phyloP scores from a whole-genome alignment of 2,113 vertebrate genomes.

The Podarcis raffonei region DNA sequence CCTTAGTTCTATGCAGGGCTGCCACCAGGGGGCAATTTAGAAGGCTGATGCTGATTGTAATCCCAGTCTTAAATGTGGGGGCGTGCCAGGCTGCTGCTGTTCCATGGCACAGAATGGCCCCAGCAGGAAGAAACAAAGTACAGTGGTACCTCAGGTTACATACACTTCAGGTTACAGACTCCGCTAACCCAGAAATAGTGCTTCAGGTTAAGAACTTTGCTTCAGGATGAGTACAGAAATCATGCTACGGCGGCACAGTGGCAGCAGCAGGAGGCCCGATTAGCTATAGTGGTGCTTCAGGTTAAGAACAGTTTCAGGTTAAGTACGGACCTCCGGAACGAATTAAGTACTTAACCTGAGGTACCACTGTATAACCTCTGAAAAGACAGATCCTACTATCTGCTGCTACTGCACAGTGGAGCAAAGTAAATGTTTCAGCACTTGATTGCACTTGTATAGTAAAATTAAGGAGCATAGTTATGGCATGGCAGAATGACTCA shows the following conservation, averaged over 20 bases:
- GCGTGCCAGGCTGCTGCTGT: not conserved
- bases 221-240: too few relatives aligned
- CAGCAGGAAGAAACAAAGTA: not conserved
- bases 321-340: too few relatives aligned
- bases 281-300: too few relatives aligned
- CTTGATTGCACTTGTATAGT: not conserved
- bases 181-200: too few relatives aligned
- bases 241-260: too few relatives aligned
- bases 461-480: not conserved
- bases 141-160: too few relatives aligned
- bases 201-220: too few relatives aligned
- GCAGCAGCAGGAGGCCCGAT: too few relatives aligned
- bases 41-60: not conserved
- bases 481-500: conserved; percentile 49
- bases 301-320: too few relatives aligned
- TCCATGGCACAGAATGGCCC: not conserved
- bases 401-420: not conserved
- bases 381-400: not conserved
- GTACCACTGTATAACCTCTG: not conserved
- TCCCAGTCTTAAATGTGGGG: not conserved
- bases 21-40: conserved; percentile 1
- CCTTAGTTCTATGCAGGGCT: not conserved
- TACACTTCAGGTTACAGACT: too few relatives aligned
- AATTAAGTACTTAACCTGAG: too few relatives aligned
- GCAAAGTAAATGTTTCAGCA: not conserved